Evolutionary conservation across 37 sponge, comb jelly and placozoan species (phyloP).

Genomic region (Bolinopsis microptera): DNA sequence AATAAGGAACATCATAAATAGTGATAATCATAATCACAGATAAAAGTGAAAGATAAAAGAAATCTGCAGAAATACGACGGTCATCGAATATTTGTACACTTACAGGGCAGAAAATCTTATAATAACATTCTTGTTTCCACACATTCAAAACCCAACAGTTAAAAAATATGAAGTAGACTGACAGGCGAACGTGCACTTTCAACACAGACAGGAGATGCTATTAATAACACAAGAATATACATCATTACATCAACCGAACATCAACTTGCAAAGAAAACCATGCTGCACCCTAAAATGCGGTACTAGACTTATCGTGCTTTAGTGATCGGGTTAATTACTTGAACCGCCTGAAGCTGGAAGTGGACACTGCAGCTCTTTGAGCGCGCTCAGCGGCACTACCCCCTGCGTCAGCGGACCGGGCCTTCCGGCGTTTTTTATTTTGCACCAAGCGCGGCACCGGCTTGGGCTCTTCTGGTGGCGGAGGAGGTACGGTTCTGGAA

Average conservation of each 20-base stretch:
- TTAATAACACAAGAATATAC: neutral
- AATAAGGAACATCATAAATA: no score
- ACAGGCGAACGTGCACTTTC: no score
- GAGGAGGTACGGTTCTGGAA: neutral
- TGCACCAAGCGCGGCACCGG: neutral
- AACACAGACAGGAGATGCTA: no score
- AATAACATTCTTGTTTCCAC: no score
- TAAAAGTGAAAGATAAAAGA: no score
- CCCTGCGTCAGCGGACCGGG: slow-evolving; percentile 38
- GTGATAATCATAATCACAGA: no score
- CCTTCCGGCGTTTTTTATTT: neutral
- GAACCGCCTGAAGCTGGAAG: neutral
- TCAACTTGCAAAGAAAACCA: neutral
- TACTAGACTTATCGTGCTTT: neutral
- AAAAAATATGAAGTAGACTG: no score
- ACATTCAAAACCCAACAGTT: no score
- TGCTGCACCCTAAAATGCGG: neutral
- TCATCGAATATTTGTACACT: no score
- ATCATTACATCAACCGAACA: neutral
- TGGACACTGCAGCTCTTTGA: neutral
- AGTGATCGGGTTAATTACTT: neutral
- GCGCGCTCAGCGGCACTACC: neutral
- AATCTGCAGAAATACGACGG: no score
- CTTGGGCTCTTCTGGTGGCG: neutral
- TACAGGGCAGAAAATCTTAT: no score